A percentile compares a stretch with the other conserved stretches of the same genome.
phyloP scores from a whole-genome alignment of 2,113 vertebrate genomes.

The Bos javanicus region DNA sequence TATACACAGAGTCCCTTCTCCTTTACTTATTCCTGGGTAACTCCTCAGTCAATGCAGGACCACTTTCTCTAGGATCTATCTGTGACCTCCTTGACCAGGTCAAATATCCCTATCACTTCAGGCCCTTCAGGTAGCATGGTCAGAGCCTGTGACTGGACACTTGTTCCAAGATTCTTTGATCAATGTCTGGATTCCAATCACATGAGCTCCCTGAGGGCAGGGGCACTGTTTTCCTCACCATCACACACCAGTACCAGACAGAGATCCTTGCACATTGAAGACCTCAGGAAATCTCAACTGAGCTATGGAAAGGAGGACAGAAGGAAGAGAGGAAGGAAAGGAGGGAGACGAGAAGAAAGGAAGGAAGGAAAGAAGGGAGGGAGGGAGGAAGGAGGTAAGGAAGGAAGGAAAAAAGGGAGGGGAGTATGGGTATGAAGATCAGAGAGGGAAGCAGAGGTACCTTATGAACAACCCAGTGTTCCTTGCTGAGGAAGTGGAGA shows the following conservation, averaged over 20 bases:
- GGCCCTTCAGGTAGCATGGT: neutral
- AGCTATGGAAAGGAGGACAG: neutral
- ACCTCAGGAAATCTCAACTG: neutral
- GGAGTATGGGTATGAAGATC: neutral
- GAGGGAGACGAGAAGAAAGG: fast-evolving
- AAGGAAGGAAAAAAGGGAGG: fast-evolving
- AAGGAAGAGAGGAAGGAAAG: neutral
- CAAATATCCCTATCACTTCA: neutral
- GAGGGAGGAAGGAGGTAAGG: no score
- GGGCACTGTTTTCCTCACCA: neutral
- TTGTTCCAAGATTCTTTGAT: neutral
- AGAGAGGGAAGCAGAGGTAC: neutral
- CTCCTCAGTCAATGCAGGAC: neutral
- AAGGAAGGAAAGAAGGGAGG: fast-evolving
- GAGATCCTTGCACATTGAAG: neutral
- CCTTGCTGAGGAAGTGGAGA: neutral
- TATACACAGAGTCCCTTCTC: neutral
- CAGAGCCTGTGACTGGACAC: neutral
- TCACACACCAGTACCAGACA: neutral
- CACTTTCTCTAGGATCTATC: neutral
- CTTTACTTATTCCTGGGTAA: neutral
- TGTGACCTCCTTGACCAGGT: neutral
- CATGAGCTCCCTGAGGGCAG: neutral
- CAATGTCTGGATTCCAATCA: neutral
- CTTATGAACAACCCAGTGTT: neutral